These are phyloP conservation scores for Microcebus tavaratra DNA, from an alignment of 2,113 vertebrate species.

Conservation along the genomic window DNA sequence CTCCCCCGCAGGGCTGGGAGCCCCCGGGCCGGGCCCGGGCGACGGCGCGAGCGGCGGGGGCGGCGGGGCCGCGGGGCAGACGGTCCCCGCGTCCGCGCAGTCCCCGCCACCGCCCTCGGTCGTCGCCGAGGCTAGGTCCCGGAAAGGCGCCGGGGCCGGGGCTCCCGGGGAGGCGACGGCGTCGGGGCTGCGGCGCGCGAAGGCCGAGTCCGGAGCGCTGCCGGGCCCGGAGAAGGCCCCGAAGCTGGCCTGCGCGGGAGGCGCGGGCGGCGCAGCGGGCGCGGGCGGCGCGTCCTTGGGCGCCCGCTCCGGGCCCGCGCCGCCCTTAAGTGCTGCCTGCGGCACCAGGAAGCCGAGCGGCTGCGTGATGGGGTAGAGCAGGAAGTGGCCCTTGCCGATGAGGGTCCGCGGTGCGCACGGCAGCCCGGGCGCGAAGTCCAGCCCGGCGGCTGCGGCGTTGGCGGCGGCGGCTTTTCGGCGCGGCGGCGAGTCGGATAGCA, in stretches of 20 bases:
- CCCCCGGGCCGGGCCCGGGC: constrained; percentile 72
- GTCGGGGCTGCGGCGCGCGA: constrained; percentile 71
- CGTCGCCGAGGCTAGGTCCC: background rate
- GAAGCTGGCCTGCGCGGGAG: constrained; percentile 77
- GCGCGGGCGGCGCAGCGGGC: constrained; percentile 64
- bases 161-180: constrained; percentile 36
- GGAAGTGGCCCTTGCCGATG: constrained; percentile 95
- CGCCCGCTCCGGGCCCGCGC: constrained; percentile 78
- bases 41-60: constrained; percentile 64
- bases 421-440: constrained; percentile 90
- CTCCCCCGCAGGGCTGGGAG: constrained; percentile 85
- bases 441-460: constrained; percentile 83
- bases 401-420: constrained; percentile 90
- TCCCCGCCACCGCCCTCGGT: constrained; percentile 33
- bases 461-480: constrained; percentile 89
- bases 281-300: constrained; percentile 76
- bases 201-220: constrained; percentile 78
- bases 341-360: constrained; percentile 97
- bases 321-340: constrained; percentile 90
- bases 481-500: constrained; percentile 94
- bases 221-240: constrained; percentile 76
- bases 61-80: constrained; percentile 6
- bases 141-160: constrained; percentile 48
- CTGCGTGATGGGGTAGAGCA: constrained; percentile 97
- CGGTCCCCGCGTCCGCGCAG: background rate